phyloP scores from a whole-genome alignment of 2,888 invertebrate genomes.

The Schizotus pectinicornis region DNA sequence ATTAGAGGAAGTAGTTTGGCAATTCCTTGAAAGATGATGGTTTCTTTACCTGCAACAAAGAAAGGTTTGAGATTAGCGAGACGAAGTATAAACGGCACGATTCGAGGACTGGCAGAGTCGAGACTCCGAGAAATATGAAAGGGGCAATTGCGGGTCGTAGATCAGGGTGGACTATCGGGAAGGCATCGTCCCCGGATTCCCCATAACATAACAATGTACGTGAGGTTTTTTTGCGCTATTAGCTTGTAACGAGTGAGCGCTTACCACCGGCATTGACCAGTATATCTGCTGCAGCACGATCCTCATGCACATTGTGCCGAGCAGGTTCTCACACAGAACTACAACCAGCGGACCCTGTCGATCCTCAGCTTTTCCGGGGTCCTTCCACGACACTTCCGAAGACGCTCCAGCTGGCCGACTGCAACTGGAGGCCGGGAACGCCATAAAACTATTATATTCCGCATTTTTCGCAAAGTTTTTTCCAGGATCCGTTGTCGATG shows the following conservation, averaged over 20 bases:
- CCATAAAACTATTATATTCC: slow-evolving; percentile 49
- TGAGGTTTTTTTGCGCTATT: slow-evolving; percentile 44
- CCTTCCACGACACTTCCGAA: slow-evolving; percentile 8
- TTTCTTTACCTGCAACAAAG: slow-evolving; percentile 19
- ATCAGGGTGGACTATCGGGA: slow-evolving; percentile 40
- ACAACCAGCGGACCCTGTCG: slow-evolving; percentile 41
- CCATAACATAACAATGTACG: slow-evolving; percentile 38
- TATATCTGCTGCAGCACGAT: slow-evolving; percentile 52
- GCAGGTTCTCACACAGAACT: slow-evolving; percentile 52
- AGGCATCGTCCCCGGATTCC: slow-evolving; percentile 43
- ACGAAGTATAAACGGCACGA: background rate
- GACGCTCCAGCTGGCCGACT: slow-evolving; percentile 35
- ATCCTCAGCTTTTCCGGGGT: slow-evolving; percentile 21
- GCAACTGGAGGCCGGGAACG: slow-evolving; percentile 36
- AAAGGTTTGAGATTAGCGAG: background rate
- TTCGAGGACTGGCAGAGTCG: background rate
- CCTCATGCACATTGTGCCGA: slow-evolving; percentile 51
- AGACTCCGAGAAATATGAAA: background rate
- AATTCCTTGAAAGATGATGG: background rate
- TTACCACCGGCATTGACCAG: slow-evolving; percentile 55
- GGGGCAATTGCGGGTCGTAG: slow-evolving; percentile 29
- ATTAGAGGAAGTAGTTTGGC: too few relatives aligned
- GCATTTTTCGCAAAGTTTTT: slow-evolving; percentile 42
- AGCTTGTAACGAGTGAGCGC: slow-evolving; percentile 49
- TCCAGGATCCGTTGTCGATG: slow-evolving; percentile 44